Evolutionary conservation across 2,797 vertebrate genomes (phyloP), one percentile per base, ranked within the genome.

Genomic region (Pantherophis alleghaniensis): DNA sequence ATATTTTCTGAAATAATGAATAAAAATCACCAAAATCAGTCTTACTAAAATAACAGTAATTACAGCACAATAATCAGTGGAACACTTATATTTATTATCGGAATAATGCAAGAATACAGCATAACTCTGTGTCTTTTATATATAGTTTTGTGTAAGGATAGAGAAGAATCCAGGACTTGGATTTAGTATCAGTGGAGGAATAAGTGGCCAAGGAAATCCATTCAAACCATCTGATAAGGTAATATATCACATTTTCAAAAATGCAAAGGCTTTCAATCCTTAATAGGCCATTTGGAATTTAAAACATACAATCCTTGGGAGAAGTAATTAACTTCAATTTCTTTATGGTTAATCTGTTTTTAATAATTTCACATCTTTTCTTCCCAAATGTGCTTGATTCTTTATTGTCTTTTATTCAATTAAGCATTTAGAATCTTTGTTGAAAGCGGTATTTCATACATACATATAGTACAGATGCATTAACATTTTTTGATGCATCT

Each of bases 161-260:
- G 99, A 99, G 98, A 99, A 99, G 98, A 99, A 99, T 95, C 99
- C 99, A 74, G 99, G 99, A 96, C 99, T 99, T 92, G 99, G 99
- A 94, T 99, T 99, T 97, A 99, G 99, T 96, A 99, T 99, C 98
- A 99, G 99, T 97, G 99, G 99, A 96, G 99, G 99, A 98, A 99
- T 99, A 97, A 99, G 99, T 74, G 99, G 99, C 96, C 99, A 99
- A 98, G 99, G 99, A 96, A 99, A 99, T 98, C 99, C 99, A 94
- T 99, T 99, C 98, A 99, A 99, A 98, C 99, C 99, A 96, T 99
- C 99, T 59, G 99, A 99, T 96, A 99, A 99, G 99, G 99, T 99
- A 98, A 98, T 98, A 97, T 51, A 20, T 28, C 0, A 88, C 66
- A 83, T 83, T 83, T 83, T 83, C 28, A 74, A 32, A 74, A 74